Percentiles rank a stretch among this genome's conserved stretches.
Conservation (phyloP, 2,888 invertebrate species). For the Cephus spinipes region DNA sequence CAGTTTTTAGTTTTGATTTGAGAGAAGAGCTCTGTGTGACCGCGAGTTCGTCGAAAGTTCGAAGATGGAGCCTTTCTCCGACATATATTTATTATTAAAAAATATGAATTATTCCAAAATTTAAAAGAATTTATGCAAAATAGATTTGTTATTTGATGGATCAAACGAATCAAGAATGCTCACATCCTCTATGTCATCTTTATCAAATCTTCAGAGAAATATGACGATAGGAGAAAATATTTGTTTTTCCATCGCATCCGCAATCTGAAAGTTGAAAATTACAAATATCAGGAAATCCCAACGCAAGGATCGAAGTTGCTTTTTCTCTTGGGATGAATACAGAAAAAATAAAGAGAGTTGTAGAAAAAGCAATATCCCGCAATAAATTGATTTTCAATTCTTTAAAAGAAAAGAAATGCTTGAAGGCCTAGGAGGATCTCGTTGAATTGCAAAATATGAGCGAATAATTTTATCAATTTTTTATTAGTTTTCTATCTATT, state of each 20-base stretch:
- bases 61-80: too few relatives aligned
- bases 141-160: too few relatives aligned
- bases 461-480: conserved; percentile 23
- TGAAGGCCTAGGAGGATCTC: conserved; percentile 19
- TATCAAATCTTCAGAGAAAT: too few relatives aligned
- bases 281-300: too few relatives aligned
- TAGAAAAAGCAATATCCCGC: background rate
- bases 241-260: background rate
- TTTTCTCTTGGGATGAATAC: background rate
- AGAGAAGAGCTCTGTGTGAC: too few relatives aligned
- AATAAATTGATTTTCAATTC: background rate
- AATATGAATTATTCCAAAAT: too few relatives aligned
- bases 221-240: background rate
- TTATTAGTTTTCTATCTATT: conserved; percentile 17
- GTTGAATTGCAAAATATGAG: background rate
- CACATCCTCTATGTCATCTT: too few relatives aligned
- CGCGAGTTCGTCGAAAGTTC: too few relatives aligned
- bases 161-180: too few relatives aligned
- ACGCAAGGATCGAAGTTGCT: background rate
- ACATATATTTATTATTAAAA: too few relatives aligned
- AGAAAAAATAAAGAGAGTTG: background rate
- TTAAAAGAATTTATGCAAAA: too few relatives aligned
- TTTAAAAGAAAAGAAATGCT: conserved; percentile 9
- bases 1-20: too few relatives aligned
- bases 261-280: background rate